Evolutionary conservation across 2,888 invertebrate species (phyloP).

Genomic region (Pterostichus niger): DNA sequence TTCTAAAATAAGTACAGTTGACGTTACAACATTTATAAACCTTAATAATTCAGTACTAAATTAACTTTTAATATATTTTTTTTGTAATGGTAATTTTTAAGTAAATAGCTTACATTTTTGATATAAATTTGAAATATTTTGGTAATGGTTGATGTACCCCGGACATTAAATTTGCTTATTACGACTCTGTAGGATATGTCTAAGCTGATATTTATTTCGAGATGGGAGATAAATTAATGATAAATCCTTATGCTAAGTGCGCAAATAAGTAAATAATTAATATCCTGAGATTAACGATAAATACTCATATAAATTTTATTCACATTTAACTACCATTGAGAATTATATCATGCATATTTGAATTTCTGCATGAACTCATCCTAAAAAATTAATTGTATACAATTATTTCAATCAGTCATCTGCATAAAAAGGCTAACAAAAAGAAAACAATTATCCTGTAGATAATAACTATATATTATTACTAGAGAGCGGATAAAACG

Average conservation of each 20-base stretch:
- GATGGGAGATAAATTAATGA: background rate
- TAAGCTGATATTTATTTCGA: background rate
- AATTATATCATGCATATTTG: constrained; percentile 18
- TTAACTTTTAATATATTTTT: no score
- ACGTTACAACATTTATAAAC: no score
- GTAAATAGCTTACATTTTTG: no score
- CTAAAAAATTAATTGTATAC: constrained; percentile 28
- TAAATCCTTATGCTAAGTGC: constrained; percentile 10
- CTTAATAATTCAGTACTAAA: no score
- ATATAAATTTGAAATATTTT: no score
- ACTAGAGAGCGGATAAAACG: no score
- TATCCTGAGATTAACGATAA: constrained; percentile 17
- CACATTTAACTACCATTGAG: constrained; percentile 11
- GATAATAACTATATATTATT: no score
- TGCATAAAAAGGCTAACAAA: background rate
- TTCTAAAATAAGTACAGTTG: no score
- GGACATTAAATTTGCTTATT: no score
- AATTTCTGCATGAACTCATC: constrained; percentile 15
- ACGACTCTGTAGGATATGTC: no score
- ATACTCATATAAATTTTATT: constrained; percentile 30
- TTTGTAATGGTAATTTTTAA: no score
- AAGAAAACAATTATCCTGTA: background rate
- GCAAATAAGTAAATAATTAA: constrained; percentile 34
- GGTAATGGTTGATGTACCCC: no score
- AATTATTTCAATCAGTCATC: background rate